Evolutionary conservation across 2,113 vertebrate species (phyloP).

Genomic region (Halichoeres trimaculatus): DNA sequence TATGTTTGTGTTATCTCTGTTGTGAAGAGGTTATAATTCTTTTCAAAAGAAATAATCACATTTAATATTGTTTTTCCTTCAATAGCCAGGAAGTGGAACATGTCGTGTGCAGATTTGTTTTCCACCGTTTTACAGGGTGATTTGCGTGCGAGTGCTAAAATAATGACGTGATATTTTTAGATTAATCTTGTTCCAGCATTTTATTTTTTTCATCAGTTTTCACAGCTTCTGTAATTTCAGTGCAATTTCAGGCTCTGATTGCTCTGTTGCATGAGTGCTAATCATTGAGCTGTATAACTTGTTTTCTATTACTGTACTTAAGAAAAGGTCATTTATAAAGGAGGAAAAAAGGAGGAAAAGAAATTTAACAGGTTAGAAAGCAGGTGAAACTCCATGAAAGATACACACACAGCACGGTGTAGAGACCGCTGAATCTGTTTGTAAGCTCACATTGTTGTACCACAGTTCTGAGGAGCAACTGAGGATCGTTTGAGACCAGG

Average conservation of each 20-base stretch:
- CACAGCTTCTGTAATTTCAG: slow-evolving; percentile 78
- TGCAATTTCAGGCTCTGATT: slow-evolving; percentile 83
- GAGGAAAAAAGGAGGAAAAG: slow-evolving; percentile 9
- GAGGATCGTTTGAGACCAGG: too few relatives aligned
- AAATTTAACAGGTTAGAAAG: slow-evolving; percentile 41
- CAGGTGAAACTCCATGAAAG: slow-evolving; percentile 7
- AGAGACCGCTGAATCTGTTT: background rate
- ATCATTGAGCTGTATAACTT: slow-evolving; percentile 69
- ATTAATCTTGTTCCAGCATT: slow-evolving; percentile 51
- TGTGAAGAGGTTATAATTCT: slow-evolving; percentile 32
- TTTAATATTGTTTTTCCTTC: slow-evolving; percentile 36
- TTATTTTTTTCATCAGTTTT: slow-evolving; percentile 72
- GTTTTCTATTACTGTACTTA: slow-evolving; percentile 61
- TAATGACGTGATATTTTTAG: slow-evolving; percentile 77
- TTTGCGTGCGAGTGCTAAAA: slow-evolving; percentile 70
- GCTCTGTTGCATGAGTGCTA: slow-evolving; percentile 77
- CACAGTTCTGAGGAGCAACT: too few relatives aligned
- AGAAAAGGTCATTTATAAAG: slow-evolving; percentile 56
- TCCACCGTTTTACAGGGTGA: slow-evolving; percentile 60
- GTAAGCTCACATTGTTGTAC: too few relatives aligned
- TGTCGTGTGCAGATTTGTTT: slow-evolving; percentile 41
- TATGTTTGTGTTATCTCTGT: slow-evolving; percentile 11
- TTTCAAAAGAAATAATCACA: slow-evolving; percentile 32
- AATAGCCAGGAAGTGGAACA: background rate
- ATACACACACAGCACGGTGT: background rate